These are phyloP conservation scores for Desmodus rotundus DNA, from an alignment of 2,113 vertebrate genomes.

Conservation along the genomic window DNA sequence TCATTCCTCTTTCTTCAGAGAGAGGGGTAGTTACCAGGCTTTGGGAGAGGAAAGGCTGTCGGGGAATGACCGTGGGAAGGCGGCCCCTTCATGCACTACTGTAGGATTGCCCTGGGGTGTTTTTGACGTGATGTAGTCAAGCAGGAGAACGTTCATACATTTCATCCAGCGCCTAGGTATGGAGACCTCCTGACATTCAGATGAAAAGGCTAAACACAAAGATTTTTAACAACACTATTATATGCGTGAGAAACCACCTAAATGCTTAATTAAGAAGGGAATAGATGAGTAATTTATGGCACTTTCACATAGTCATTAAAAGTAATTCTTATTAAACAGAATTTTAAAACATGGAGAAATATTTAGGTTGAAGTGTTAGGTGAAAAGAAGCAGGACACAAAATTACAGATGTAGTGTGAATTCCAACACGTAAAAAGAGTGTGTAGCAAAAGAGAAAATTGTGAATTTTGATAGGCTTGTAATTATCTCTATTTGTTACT, in stretches of 20 bases:
- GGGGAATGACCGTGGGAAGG: not conserved
- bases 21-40: not conserved
- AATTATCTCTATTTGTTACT: not conserved
- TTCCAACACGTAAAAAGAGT: not conserved
- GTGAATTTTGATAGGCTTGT: not conserved
- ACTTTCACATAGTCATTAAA: not conserved
- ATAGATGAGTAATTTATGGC: not conserved
- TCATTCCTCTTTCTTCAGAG: not conserved
- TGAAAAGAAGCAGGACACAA: not conserved
- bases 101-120: not conserved
- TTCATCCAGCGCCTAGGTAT: not conserved
- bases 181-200: not conserved
- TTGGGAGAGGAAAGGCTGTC: not conserved
- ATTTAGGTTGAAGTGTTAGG: not conserved
- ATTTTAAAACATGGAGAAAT: not conserved
- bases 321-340: not conserved
- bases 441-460: not conserved
- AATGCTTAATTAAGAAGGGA: not conserved
- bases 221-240: not conserved
- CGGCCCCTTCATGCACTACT: too few relatives aligned
- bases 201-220: not conserved
- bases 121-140: not conserved
- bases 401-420: not conserved
- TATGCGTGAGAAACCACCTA: not conserved
- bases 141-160: not conserved